These are phyloP conservation scores for Zaprionus lineosus DNA, from an alignment of 2,888 invertebrate species.

Conservation along the genomic window DNA sequence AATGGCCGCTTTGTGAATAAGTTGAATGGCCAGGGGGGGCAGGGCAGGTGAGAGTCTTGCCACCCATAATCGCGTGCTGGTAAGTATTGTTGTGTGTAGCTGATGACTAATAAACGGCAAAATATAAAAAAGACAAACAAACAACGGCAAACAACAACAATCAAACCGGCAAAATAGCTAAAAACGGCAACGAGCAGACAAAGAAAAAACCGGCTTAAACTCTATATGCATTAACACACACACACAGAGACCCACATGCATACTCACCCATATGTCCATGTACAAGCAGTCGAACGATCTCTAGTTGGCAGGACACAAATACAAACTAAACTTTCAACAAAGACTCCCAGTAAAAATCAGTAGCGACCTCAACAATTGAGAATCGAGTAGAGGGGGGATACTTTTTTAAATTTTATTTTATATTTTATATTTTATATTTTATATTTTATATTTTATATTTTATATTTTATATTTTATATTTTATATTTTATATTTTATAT, in stretches of 20 bases:
- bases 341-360: too few species aligned
- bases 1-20: constrained; percentile 19
- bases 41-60: constrained; percentile 21
- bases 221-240: constrained; percentile 18
- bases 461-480: too few species aligned
- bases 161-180: constrained; percentile 32
- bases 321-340: too few species aligned
- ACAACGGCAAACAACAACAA: constrained; percentile 44
- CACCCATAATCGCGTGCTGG: too few species aligned
- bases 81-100: constrained; percentile 14
- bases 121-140: constrained; percentile 12
- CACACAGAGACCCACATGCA: not conserved
- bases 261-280: not conserved
- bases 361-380: too few species aligned
- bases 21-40: not conserved
- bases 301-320: too few species aligned
- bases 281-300: constrained; percentile 22
- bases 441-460: too few species aligned
- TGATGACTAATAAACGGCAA: constrained; percentile 63
- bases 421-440: too few species aligned
- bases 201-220: constrained; percentile 64
- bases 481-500: too few species aligned
- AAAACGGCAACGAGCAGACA: constrained; percentile 38
- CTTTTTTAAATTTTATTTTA: too few species aligned
- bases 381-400: too few species aligned